phyloP scores from a whole-genome alignment of 1,140 invertebrate genomes.

The Psix sp. region DNA sequence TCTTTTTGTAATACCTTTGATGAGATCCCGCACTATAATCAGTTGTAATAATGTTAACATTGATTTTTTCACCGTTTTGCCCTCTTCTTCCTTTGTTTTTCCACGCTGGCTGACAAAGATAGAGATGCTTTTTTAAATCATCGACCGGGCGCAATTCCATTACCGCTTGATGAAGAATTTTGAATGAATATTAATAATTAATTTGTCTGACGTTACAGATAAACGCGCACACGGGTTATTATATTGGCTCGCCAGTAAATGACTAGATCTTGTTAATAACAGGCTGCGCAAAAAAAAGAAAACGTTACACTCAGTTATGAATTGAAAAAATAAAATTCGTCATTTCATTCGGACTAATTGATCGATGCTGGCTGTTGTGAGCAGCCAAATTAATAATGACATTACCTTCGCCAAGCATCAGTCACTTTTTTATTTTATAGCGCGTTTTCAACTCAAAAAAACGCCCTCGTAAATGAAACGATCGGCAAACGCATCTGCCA shows the following conservation, averaged over 20 bases:
- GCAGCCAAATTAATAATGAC: conserved; percentile 41
- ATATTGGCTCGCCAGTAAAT: conserved; percentile 18
- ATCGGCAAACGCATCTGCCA: neutral
- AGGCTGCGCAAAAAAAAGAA: conserved; percentile 15
- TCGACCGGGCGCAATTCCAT: conserved; percentile 51
- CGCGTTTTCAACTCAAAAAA: conserved; percentile 7
- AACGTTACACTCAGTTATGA: conserved; percentile 24
- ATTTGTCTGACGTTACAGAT: conserved; percentile 44
- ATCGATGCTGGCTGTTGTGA: conserved; percentile 33
- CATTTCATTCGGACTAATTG: conserved; percentile 46
- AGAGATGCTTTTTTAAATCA: conserved; percentile 47
- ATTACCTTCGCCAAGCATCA: conserved; percentile 21
- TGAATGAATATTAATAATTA: conserved; percentile 54
- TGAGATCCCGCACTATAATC: no score
- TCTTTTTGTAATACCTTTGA: no score
- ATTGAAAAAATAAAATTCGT: conserved; percentile 51
- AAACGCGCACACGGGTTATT: conserved; percentile 54
- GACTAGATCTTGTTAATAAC: conserved; percentile 19
- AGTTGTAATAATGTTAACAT: conserved; percentile 1
- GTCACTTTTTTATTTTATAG: conserved; percentile 14
- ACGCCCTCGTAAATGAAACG: conserved; percentile 9
- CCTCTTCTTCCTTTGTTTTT: neutral
- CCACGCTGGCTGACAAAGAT: conserved; percentile 11
- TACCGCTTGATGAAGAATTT: conserved; percentile 50
- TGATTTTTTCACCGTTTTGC: neutral